Evolutionary conservation across 2,113 vertebrate genomes (phyloP).

Genomic region (Hyperopisus bebe): DNA sequence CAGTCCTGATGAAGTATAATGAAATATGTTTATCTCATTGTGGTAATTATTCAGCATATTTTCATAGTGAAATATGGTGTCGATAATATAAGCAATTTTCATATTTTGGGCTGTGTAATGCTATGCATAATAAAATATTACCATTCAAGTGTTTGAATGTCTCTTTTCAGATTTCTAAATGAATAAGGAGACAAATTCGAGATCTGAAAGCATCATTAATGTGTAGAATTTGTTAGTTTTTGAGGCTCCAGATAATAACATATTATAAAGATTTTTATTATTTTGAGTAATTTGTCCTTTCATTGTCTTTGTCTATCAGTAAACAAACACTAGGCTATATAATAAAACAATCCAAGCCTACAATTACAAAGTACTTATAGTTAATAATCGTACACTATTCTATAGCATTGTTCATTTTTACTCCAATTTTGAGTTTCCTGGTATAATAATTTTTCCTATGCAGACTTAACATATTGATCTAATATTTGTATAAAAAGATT

Average conservation of each 20-base stretch:
- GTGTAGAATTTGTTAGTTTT: not conserved
- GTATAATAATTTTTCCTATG: not conserved
- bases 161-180: not conserved
- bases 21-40: not conserved
- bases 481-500: too few species aligned
- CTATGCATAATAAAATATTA: not conserved
- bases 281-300: not conserved
- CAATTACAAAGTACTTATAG: constrained; percentile 4
- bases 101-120: not conserved
- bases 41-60: not conserved
- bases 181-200: not conserved
- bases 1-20: not conserved
- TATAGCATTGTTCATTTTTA: constrained; percentile 2
- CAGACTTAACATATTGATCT: too few species aligned
- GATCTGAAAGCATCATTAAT: not conserved
- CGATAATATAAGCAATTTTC: not conserved
- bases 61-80: not conserved
- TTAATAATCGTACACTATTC: not conserved
- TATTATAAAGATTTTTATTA: not conserved
- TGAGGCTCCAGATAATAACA: not conserved
- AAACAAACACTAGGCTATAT: constrained; percentile 4
- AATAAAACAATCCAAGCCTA: not conserved
- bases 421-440: constrained; percentile 3
- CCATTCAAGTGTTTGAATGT: not conserved
- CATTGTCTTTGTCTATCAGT: not conserved